Base-by-base conservation (phyloP, 2,888 invertebrate species). In the Spatulosminthurus flaviceps region DNA sequence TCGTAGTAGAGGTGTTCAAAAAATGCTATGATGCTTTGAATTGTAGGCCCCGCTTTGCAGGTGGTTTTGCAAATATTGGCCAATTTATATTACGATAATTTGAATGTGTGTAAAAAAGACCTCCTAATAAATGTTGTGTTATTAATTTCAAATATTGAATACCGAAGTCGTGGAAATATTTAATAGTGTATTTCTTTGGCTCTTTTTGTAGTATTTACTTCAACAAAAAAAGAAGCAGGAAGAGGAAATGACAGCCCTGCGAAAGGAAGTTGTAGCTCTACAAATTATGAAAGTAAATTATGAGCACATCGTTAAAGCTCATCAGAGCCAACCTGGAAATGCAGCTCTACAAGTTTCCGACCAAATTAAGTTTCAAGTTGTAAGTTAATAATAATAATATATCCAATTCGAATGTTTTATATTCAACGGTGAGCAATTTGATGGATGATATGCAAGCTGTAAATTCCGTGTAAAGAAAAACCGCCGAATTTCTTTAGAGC, bases 311-410 rank as follows among this genome's bases (percentile, higher is more conserved):
- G 94, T 98, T 21, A 96, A 96, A 88, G 95, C 96, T 5, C 97
- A 98, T 88, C 96, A 97, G 87, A 93, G 94, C 2, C 94, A 95
- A 83, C 94, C 95, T 0, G 95, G 95, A 0, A 94, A 94, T 51
- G 93, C 94, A 73, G 95, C 95, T 87, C 93, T 93, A 86, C 91
- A 95, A 85, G 92, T 98, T 67, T 95, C 96, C 0, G 97, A 98
- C 88, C 96, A 97, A 88, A 93, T 95, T 67, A 98, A 98, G 88
- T 98, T 98, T 89, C 94, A 95, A 91, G 95, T 98, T 90, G 96
- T 97, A 90, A 90, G 92, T 90, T 2, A n/a, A n/a, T n/a, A n/a
- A n/a, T n/a, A n/a, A 43, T 43, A 43, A 43, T 16, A 16, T 43
- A 43, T 43, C 16, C 43, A 43, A 43, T 16, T 16, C 16, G 9